Evolutionary conservation across 2,797 vertebrate genomes (phyloP).

Genomic region (Spea hammondii): DNA sequence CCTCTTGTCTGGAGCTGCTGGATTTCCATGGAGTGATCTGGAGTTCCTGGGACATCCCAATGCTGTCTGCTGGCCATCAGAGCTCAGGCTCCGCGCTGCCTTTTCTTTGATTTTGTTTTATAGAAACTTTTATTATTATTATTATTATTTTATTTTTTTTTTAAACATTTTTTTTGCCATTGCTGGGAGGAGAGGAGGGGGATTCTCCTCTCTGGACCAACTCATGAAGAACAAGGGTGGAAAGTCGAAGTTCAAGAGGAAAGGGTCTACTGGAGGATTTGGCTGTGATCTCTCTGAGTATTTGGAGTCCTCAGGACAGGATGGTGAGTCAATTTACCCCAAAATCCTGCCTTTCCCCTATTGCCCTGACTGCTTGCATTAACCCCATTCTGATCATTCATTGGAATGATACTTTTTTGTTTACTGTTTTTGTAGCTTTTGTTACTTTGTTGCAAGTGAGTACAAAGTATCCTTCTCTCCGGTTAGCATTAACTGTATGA

Average conservation of each 20-base stretch:
- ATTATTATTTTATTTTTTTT: conserved; percentile 14
- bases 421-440: too few species aligned
- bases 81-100: background rate
- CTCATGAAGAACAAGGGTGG: conserved; percentile 99
- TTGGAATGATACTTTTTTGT: too few species aligned
- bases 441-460: too few species aligned
- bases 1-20: conserved; percentile 22
- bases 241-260: conserved; percentile 94
- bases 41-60: conserved; percentile 19
- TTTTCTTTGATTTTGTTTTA: conserved; percentile 38
- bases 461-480: too few species aligned
- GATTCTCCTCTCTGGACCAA: conserved; percentile 71
- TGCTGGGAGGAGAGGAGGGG: conserved; percentile 60
- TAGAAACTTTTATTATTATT: conserved; percentile 36
- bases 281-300: conserved; percentile 95
- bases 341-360: too few species aligned
- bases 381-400: too few species aligned
- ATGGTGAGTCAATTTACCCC: conserved; percentile 76
- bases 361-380: too few species aligned
- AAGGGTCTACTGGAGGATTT: conserved; percentile 87
- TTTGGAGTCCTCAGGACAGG: conserved; percentile 91
- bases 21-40: conserved; percentile 26
- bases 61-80: background rate
- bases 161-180: conserved; percentile 32
- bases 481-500: too few species aligned